Percentiles rank a stretch among this genome's conserved stretches.
These are phyloP conservation scores for Mechanitis mazaeus DNA, from an alignment of 2,888 invertebrate species.

Conservation along the genomic window DNA sequence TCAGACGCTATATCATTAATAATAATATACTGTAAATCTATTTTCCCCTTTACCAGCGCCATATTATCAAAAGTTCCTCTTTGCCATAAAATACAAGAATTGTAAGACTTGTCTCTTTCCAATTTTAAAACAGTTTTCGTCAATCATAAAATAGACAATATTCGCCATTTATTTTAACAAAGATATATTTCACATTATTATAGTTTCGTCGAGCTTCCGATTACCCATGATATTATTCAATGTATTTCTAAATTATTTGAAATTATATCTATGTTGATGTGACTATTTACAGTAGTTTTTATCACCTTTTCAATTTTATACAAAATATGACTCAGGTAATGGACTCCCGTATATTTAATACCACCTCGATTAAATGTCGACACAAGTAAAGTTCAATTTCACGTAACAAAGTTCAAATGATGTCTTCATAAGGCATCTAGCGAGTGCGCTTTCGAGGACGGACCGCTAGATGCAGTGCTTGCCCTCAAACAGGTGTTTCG, in stretches of 20 bases:
- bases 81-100: background rate
- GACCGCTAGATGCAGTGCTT: slow-evolving; percentile 57
- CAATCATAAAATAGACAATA: slow-evolving; percentile 4
- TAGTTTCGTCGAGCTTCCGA: background rate
- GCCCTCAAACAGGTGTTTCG: slow-evolving; percentile 86
- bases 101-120: background rate
- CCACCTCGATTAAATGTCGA: background rate
- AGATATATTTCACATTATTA: background rate
- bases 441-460: slow-evolving; percentile 45
- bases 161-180: background rate
- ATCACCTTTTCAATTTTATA: slow-evolving; percentile 1
- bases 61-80: background rate
- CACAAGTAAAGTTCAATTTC: background rate
- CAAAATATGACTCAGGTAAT: background rate
- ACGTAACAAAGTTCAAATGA: slow-evolving; percentile 9
- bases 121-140: background rate
- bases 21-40: slow-evolving; percentile 1
- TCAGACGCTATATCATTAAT: slow-evolving; percentile 3
- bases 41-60: background rate
- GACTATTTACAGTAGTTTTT: slow-evolving; percentile 1
- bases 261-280: slow-evolving; percentile 4
- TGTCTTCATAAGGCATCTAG: slow-evolving; percentile 29
- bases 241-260: background rate
- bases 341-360: background rate
- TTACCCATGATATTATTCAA: background rate